Evolutionary conservation across 2,113 vertebrate genomes (phyloP).

Genomic region (Spheniscus mendiculus): DNA sequence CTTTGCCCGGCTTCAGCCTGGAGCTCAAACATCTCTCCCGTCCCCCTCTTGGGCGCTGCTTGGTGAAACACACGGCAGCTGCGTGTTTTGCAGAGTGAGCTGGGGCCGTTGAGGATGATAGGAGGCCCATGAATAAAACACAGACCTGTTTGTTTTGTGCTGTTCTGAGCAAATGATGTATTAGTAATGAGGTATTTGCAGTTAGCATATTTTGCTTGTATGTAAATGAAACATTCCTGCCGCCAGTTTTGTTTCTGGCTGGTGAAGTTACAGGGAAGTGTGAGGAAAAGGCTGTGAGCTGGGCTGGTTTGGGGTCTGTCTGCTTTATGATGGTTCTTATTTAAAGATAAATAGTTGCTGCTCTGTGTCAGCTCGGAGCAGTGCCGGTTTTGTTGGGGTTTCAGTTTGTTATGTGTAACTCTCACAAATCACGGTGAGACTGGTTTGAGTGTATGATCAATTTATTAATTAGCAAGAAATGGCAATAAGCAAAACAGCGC

Average conservation of each 20-base stretch:
- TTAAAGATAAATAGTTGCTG: neutral
- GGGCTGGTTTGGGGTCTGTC: neutral
- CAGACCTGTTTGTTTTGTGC: constrained; percentile 23
- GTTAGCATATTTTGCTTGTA: no score
- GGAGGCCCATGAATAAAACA: constrained; percentile 49
- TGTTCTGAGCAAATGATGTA: neutral
- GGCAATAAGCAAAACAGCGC: no score
- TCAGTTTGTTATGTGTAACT: no score
- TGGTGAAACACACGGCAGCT: neutral
- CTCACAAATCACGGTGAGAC: no score
- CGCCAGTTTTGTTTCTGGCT: neutral
- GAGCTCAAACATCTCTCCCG: neutral
- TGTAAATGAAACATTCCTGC: neutral
- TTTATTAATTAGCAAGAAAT: no score
- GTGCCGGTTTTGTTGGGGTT: neutral
- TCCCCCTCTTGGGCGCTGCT: neutral
- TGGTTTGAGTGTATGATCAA: no score
- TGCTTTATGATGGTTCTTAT: neutral
- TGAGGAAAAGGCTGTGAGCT: neutral
- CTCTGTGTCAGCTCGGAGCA: neutral
- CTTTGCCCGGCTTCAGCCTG: neutral
- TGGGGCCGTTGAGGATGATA: neutral
- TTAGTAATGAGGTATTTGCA: constrained; percentile 54
- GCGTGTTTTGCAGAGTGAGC: neutral
- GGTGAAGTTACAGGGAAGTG: neutral